Conservation (phyloP, 2,888 invertebrate genomes). For the Acrobasis suavella region DNA sequence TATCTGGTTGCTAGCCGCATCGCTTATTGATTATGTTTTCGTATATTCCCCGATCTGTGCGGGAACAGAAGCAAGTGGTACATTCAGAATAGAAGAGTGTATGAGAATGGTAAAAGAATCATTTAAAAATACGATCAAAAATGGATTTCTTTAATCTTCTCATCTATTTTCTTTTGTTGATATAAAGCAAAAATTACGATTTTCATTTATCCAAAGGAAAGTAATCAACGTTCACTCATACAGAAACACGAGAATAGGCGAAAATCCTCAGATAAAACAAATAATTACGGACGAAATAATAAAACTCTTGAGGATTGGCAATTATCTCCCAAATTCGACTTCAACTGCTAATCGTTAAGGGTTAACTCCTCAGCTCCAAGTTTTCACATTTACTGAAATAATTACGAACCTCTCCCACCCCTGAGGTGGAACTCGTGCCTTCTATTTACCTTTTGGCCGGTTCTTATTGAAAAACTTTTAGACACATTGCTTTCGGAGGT, state of each 20-base stretch:
- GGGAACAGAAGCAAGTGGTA: too few relatives aligned
- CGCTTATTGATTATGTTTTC: too few relatives aligned
- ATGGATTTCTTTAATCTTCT: too few relatives aligned
- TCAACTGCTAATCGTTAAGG: conserved; percentile 64
- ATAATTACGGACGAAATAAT: conserved; percentile 21
- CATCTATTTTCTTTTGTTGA: too few relatives aligned
- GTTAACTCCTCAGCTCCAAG: conserved; percentile 57
- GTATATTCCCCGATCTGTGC: too few relatives aligned
- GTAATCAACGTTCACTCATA: neutral
- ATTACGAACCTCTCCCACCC: conserved; percentile 56
- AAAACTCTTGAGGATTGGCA: conserved; percentile 41
- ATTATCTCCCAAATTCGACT: conserved; percentile 51
- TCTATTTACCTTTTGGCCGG: conserved; percentile 66
- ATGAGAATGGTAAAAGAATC: too few relatives aligned
- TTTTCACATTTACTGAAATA: conserved; percentile 78
- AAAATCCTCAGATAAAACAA: conserved; percentile 8
- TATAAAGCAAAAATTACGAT: neutral
- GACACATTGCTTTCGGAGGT: conserved; percentile 57
- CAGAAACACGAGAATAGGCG: conserved; percentile 3
- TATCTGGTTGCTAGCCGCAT: too few relatives aligned
- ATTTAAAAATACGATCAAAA: too few relatives aligned
- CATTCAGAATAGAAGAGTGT: too few relatives aligned
- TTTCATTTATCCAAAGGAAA: neutral
- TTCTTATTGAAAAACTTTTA: conserved; percentile 75
- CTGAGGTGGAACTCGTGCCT: conserved; percentile 33